These are phyloP conservation scores for Chaitophorus viminalis DNA, from an alignment of 2,888 invertebrate genomes.

Conservation along the genomic window DNA sequence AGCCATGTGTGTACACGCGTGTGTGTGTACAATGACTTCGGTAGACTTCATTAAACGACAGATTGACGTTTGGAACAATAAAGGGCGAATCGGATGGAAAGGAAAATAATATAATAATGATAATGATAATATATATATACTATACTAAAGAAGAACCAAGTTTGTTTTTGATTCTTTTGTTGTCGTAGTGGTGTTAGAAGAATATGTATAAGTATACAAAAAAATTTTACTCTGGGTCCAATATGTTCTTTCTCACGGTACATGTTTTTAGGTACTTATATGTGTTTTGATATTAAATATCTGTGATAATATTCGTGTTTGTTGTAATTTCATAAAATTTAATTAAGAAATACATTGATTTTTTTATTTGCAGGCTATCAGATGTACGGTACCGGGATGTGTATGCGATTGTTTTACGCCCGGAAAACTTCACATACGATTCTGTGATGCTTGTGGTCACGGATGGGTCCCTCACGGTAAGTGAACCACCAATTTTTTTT, in stretches of 20 bases:
- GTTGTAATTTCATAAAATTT: background rate
- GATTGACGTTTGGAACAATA: conserved; percentile 62
- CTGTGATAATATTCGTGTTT: background rate
- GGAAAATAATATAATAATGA: conserved; percentile 31
- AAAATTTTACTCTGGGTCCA: conserved; percentile 18
- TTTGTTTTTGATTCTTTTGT: conserved; percentile 60
- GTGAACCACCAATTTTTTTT: conserved; percentile 66
- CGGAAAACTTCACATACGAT: conserved; percentile 74
- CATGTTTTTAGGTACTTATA: no score
- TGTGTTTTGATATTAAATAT: background rate
- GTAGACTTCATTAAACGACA: conserved; percentile 62
- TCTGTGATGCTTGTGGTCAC: conserved; percentile 78
- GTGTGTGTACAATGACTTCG: conserved; percentile 52
- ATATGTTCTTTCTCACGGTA: conserved; percentile 51
- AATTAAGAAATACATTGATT: background rate
- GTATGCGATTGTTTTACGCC: conserved; percentile 78
- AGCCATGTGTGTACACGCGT: background rate
- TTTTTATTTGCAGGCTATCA: conserved; percentile 71
- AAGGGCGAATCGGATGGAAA: conserved; percentile 53
- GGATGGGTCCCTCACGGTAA: conserved; percentile 82
- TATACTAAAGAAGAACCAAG: conserved; percentile 12
- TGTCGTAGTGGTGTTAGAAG: conserved; percentile 3
- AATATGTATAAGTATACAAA: conserved; percentile 7
- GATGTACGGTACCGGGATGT: conserved; percentile 76
- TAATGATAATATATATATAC: conserved; percentile 35